Conservation (phyloP, 2,797 vertebrate genomes). For the Poeciliopsis infans region DNA sequence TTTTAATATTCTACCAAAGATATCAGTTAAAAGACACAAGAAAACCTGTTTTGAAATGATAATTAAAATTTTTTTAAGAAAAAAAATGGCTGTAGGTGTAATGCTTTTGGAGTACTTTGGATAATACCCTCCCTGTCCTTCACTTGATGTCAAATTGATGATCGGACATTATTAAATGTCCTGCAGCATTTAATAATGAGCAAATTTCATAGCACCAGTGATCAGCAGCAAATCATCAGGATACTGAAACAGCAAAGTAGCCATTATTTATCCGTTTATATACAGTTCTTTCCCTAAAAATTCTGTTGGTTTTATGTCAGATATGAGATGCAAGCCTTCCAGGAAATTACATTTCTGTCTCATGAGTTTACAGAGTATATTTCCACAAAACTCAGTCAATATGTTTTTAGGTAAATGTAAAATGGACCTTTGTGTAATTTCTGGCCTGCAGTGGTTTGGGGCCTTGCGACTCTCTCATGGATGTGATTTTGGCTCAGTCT, state of each 20-base stretch:
- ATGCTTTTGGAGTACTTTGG: neutral
- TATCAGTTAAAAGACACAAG: neutral
- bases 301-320: neutral
- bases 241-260: neutral
- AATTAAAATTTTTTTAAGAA: neutral
- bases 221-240: neutral
- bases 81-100: neutral
- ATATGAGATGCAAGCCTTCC: neutral
- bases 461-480: neutral
- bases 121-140: neutral
- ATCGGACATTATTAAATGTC: neutral
- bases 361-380: neutral
- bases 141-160: neutral
- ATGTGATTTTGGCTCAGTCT: neutral
- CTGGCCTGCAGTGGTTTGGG: neutral
- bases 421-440: neutral
- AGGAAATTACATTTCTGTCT: neutral
- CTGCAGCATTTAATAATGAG: neutral
- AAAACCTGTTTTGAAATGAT: neutral
- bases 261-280: neutral
- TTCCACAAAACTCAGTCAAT: neutral
- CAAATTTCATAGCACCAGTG: neutral
- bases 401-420: neutral
- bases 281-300: neutral
- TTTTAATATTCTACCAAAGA: neutral